phyloP scores from a whole-genome alignment of 1,140 invertebrate genomes.

The Diplogasteroides magnus region DNA sequence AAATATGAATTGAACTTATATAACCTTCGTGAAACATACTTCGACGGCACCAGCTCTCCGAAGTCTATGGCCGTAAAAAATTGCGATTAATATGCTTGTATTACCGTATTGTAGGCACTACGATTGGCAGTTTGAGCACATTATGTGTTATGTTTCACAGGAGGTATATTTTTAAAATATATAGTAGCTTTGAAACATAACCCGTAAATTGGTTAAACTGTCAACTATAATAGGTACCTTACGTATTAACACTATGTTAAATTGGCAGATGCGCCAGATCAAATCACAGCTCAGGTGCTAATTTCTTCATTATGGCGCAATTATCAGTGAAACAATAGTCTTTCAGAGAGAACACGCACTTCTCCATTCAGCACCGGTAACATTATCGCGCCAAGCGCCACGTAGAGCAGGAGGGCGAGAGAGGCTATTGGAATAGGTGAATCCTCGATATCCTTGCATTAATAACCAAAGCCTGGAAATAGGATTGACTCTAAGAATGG shows the following conservation, averaged over 20 bases:
- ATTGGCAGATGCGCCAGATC: conserved; percentile 16
- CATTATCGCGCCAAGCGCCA: conserved; percentile 32
- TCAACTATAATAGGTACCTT: too few relatives aligned
- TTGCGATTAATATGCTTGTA: too few relatives aligned
- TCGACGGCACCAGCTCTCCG: conserved; percentile 30
- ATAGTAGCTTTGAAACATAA: too few relatives aligned
- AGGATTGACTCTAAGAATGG: too few relatives aligned
- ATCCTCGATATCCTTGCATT: conserved; percentile 17
- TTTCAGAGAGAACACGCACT: conserved; percentile 3
- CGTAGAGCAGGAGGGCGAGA: conserved; percentile 26
- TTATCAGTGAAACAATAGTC: neutral
- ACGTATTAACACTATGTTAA: too few relatives aligned
- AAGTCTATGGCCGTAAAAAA: conserved; percentile 39
- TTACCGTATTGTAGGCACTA: too few relatives aligned
- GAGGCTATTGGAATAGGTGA: conserved; percentile 34
- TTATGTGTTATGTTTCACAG: too few relatives aligned
- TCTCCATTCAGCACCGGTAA: conserved; percentile 33
- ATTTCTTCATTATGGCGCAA: too few relatives aligned
- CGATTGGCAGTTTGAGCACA: too few relatives aligned
- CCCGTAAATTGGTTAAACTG: too few relatives aligned
- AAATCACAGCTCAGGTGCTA: too few relatives aligned
- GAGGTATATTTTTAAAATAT: too few relatives aligned
- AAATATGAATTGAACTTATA: neutral
- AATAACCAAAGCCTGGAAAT: neutral
- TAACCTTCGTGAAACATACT: conserved; percentile 8